phyloP scores from a whole-genome alignment of 2,797 vertebrate species.

The Alcedo atthis region DNA sequence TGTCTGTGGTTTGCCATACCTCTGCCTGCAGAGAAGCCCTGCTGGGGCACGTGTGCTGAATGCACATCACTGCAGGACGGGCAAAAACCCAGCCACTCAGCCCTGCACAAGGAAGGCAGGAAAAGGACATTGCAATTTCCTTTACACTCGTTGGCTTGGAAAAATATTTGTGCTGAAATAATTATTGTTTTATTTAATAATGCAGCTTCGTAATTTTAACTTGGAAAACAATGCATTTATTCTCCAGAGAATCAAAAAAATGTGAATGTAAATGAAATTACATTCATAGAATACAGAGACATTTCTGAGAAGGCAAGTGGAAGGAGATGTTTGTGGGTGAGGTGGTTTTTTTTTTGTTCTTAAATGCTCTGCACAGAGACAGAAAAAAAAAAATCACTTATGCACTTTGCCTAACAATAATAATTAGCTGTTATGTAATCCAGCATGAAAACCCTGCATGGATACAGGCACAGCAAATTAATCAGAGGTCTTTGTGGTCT shows the following conservation, averaged over 20 bases:
- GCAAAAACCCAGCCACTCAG: conserved; percentile 3
- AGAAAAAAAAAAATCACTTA: neutral
- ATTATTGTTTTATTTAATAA: conserved; percentile 31
- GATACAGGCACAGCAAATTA: neutral
- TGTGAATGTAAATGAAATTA: neutral
- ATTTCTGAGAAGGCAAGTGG: neutral
- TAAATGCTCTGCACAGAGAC: neutral
- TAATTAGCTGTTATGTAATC: neutral
- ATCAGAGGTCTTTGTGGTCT: neutral
- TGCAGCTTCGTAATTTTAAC: neutral
- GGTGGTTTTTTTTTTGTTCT: neutral
- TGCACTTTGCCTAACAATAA: neutral
- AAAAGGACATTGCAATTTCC: neutral
- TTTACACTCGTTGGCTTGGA: neutral
- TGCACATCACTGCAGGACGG: neutral
- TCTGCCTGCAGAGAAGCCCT: conserved; percentile 16
- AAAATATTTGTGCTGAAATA: conserved; percentile 60
- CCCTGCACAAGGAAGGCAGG: neutral
- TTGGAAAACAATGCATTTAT: conserved; percentile 33
- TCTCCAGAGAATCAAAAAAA: conserved; percentile 29
- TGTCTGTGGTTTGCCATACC: neutral
- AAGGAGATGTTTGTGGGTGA: neutral
- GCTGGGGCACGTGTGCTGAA: neutral
- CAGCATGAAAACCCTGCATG: neutral
- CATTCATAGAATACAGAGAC: neutral